These are phyloP conservation scores for Muscicapa adusta DNA, from an alignment of 2,113 vertebrate species.

Conservation along the genomic window DNA sequence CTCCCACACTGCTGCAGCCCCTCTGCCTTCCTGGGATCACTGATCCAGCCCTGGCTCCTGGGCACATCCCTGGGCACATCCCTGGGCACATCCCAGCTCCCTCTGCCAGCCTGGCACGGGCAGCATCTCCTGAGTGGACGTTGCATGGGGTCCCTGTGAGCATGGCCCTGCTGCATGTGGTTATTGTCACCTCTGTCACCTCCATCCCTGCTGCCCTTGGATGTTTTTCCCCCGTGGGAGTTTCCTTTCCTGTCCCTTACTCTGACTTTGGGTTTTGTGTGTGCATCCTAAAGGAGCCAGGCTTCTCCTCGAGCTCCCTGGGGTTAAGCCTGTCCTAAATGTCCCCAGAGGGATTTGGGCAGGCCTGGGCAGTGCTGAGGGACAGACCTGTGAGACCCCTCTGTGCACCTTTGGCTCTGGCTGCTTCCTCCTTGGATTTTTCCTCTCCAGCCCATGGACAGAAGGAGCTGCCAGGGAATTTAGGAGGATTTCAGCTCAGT, in stretches of 20 bases:
- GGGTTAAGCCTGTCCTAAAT: neutral
- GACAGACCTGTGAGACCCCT: neutral
- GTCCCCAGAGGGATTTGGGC: neutral
- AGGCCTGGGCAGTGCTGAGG: neutral
- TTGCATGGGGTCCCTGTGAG: slow-evolving; percentile 9
- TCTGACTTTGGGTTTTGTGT: neutral
- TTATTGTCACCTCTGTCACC: neutral
- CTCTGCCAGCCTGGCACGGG: neutral
- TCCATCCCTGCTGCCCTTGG: neutral
- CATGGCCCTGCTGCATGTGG: slow-evolving; percentile 47
- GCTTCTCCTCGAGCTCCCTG: neutral
- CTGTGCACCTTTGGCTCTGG: neutral
- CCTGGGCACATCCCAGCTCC: neutral
- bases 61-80: neutral
- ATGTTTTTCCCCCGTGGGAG: neutral
- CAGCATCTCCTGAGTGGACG: slow-evolving; percentile 52
- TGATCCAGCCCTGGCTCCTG: neutral
- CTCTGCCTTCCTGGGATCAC: neutral
- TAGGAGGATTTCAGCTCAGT: neutral
- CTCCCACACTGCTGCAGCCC: neutral
- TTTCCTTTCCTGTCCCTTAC: neutral
- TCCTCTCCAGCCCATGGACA: neutral
- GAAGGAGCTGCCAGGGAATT: neutral
- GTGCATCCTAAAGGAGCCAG: neutral
- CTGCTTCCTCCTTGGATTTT: neutral